Conservation (phyloP, 2,113 vertebrate species). For the Engystomops pustulosus region DNA sequence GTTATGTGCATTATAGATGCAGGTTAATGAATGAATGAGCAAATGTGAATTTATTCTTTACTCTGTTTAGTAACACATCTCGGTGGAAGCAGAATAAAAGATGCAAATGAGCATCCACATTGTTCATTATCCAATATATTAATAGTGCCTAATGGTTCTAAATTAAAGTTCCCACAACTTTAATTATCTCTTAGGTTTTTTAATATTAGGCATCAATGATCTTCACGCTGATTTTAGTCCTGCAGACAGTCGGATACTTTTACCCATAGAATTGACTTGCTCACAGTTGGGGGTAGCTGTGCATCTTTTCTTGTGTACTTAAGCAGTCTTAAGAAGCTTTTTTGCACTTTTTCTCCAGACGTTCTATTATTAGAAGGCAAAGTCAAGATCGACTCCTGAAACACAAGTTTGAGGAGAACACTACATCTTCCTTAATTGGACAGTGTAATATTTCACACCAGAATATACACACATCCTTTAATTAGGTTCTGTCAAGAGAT, state of each 20-base stretch:
- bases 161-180: constrained; percentile 43
- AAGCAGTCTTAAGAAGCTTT: constrained; percentile 30
- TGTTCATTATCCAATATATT: constrained; percentile 44
- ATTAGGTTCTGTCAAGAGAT: constrained; percentile 64
- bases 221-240: constrained; percentile 35
- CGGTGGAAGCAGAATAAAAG: neutral
- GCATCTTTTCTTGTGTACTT: neutral
- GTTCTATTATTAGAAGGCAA: constrained; percentile 6
- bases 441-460: constrained; percentile 37
- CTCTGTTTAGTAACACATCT: constrained; percentile 12
- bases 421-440: constrained; percentile 54
- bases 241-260: constrained; percentile 12
- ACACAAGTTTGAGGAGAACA: neutral
- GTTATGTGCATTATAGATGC: neutral
- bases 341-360: constrained; percentile 45
- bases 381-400: constrained; percentile 36
- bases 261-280: constrained; percentile 18
- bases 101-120: constrained; percentile 22
- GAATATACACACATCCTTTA: constrained; percentile 54
- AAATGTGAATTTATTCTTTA: constrained; percentile 16
- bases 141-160: constrained; percentile 27
- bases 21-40: neutral
- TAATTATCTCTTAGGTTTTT: constrained; percentile 40
- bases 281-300: neutral
- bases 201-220: constrained; percentile 47